Conservation (phyloP, 2,113 vertebrate genomes). For the Trematocara marginatum region DNA sequence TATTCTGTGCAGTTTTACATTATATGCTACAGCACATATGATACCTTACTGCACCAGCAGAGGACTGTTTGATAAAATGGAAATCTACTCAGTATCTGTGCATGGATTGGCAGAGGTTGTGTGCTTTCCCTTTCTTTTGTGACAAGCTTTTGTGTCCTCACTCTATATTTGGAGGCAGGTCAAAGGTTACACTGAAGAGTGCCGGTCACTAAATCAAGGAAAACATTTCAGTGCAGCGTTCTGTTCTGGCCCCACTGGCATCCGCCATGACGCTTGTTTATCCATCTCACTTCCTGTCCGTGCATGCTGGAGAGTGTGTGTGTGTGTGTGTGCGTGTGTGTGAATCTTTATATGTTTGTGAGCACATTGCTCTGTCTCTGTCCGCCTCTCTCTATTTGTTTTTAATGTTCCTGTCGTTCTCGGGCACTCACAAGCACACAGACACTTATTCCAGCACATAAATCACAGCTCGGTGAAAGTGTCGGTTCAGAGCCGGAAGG, state of each 20-base stretch:
- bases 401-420: not conserved
- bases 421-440: not conserved
- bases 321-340: not conserved
- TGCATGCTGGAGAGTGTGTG: not conserved
- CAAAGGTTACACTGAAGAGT: slow-evolving; percentile 11
- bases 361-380: not conserved
- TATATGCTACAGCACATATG: not conserved
- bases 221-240: slow-evolving; percentile 16
- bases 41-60: not conserved
- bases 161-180: slow-evolving; percentile 38
- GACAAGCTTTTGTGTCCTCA: not conserved
- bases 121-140: not conserved
- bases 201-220: slow-evolving; percentile 22
- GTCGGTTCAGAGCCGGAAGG: not conserved
- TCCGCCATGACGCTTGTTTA: slow-evolving; percentile 54
- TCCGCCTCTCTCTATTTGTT: not conserved
- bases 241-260: slow-evolving; percentile 20
- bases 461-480: slow-evolving; percentile 6
- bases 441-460: not conserved
- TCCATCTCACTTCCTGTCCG: slow-evolving; percentile 37
- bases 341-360: not conserved
- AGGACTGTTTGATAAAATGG: not conserved
- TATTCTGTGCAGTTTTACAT: not conserved
- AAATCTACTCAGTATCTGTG: not conserved
- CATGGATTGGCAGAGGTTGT: not conserved